Conservation (phyloP, 2,797 vertebrate genomes). For the Rachycentron canadum region DNA sequence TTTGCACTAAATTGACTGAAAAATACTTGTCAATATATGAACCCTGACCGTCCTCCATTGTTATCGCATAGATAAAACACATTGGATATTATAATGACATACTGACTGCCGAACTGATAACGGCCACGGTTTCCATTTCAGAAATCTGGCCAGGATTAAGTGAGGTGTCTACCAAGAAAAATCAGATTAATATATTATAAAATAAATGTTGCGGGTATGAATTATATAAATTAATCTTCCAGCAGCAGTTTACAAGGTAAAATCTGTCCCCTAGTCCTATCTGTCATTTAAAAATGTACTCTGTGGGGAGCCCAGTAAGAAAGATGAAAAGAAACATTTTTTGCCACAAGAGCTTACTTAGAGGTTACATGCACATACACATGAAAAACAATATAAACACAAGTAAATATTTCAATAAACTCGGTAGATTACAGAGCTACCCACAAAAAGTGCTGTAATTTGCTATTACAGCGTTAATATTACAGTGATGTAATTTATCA, state of each 20-base stretch:
- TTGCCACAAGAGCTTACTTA: neutral
- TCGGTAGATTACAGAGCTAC: too few relatives aligned
- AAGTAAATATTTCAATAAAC: too few relatives aligned
- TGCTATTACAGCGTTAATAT: neutral
- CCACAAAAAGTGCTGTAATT: neutral
- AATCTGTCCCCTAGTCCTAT: neutral
- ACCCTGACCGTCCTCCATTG: too few relatives aligned
- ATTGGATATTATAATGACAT: too few relatives aligned
- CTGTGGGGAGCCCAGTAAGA: neutral
- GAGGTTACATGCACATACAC: neutral
- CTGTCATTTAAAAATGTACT: neutral
- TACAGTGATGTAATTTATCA: neutral
- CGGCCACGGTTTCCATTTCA: too few relatives aligned
- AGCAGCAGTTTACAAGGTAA: neutral
- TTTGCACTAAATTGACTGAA: too few relatives aligned
- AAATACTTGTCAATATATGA: too few relatives aligned
- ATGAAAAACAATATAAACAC: too few relatives aligned
- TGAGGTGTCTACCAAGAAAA: slow-evolving; percentile 3
- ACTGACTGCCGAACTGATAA: too few relatives aligned
- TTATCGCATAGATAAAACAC: too few relatives aligned
- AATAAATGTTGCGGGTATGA: neutral
- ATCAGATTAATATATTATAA: slow-evolving; percentile 4
- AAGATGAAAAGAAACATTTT: slow-evolving; percentile 8
- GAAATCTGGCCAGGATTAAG: neutral
- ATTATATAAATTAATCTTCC: neutral